phyloP scores from a whole-genome alignment of 2,888 invertebrate genomes.

The Cephus nigrinus region DNA sequence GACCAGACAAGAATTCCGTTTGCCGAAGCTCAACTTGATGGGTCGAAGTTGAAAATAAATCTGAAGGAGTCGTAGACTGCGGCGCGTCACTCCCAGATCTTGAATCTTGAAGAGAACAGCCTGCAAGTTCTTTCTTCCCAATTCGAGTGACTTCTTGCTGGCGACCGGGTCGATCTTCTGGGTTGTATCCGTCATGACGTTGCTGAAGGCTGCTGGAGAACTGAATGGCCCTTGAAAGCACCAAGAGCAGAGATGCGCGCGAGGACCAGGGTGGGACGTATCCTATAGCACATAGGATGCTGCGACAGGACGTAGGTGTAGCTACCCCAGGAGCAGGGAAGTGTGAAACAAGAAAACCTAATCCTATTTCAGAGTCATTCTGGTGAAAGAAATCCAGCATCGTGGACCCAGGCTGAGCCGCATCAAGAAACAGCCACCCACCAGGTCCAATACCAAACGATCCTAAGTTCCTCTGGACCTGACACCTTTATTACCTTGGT shows the following conservation, averaged over 20 bases:
- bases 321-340: conserved; percentile 29
- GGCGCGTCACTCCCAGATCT: conserved; percentile 22
- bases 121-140: conserved; percentile 44
- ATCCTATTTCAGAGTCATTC: not conserved
- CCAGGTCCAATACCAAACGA: too few relatives aligned
- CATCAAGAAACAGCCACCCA: too few relatives aligned
- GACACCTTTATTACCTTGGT: too few relatives aligned
- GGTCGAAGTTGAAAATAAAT: conserved; percentile 31
- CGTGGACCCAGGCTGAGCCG: too few relatives aligned
- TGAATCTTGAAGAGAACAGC: conserved; percentile 42
- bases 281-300: too few relatives aligned
- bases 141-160: conserved; percentile 35
- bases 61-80: conserved; percentile 31
- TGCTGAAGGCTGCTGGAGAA: not conserved
- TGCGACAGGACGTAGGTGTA: not conserved
- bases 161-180: conserved; percentile 19
- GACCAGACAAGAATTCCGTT: not conserved
- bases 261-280: not conserved
- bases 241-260: conserved; percentile 11
- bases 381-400: too few relatives aligned
- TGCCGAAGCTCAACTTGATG: conserved; percentile 21
- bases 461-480: too few relatives aligned
- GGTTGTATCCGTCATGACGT: conserved; percentile 39
- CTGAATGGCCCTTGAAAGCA: conserved; percentile 17
- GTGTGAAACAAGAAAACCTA: conserved; percentile 50